Evolutionary conservation across 1,140 invertebrate genomes (phyloP).

Genomic region (Drosophila nikananu): DNA sequence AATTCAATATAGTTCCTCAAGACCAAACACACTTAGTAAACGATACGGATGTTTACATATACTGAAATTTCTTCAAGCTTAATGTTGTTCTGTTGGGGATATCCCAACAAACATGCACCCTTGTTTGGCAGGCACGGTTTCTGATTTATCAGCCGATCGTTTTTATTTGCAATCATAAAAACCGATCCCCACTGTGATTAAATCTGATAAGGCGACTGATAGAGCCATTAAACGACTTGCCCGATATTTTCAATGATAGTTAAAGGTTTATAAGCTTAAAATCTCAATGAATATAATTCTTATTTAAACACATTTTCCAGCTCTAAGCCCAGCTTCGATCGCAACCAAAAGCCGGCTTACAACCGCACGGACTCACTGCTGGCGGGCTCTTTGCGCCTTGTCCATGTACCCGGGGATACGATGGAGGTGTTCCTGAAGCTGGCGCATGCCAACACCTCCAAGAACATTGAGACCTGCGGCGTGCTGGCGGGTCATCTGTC

Average conservation of each 20-base stretch:
- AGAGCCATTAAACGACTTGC: neutral
- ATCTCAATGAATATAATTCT: neutral
- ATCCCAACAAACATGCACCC: conserved; percentile 23
- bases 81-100: neutral
- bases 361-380: conserved; percentile 78
- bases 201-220: conserved; percentile 14
- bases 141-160: conserved; percentile 24
- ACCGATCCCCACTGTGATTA: conserved; percentile 19
- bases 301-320: neutral
- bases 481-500: conserved; percentile 95
- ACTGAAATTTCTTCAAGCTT: neutral
- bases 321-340: conserved; percentile 88
- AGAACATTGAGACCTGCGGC: conserved; percentile 96
- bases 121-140: neutral
- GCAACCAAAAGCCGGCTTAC: conserved; percentile 89
- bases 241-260: neutral
- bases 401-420: conserved; percentile 91
- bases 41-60: neutral
- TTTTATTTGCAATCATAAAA: conserved; percentile 20
- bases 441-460: conserved; percentile 91
- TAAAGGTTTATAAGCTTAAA: neutral
- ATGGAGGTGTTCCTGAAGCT: conserved; percentile 91
- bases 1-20: conserved; percentile 1
- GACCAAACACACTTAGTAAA: neutral
- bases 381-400: conserved; percentile 88